Evolutionary conservation across 2,797 vertebrate species (phyloP).

Genomic region (Lacerta agilis): DNA sequence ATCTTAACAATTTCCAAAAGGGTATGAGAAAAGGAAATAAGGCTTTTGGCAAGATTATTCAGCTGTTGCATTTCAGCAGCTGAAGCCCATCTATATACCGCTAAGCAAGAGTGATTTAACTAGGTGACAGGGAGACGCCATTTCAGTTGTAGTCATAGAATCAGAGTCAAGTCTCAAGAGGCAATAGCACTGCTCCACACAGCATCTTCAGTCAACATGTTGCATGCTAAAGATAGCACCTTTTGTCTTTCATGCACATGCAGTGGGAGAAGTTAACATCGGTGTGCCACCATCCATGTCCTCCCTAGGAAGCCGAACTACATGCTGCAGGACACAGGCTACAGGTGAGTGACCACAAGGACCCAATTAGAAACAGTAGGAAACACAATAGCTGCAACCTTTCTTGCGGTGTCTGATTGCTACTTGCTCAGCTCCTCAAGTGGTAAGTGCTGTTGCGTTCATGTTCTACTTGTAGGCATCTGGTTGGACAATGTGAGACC

Average conservation of each 20-base stretch:
- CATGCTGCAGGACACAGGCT: not conserved
- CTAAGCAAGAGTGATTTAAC: conserved; percentile 7
- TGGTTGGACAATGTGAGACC: too few species aligned
- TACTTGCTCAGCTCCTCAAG: too few species aligned
- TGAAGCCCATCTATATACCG: conserved; percentile 11
- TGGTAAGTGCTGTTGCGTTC: too few species aligned
- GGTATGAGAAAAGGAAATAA: conserved; percentile 23
- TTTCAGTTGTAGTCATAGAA: not conserved
- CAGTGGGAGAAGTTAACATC: not conserved
- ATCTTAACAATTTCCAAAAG: conserved; percentile 37
- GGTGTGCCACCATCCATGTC: not conserved
- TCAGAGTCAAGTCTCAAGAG: not conserved
- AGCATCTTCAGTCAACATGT: not conserved
- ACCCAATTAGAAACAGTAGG: not conserved
- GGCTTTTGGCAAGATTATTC: conserved; percentile 26
- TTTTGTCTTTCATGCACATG: not conserved
- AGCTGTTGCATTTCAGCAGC: conserved; percentile 28
- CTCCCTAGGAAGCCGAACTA: not conserved
- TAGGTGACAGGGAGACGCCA: conserved; percentile 7
- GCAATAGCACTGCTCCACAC: not conserved
- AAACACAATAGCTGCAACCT: not conserved
- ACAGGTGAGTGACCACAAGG: not conserved
- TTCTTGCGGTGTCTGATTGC: not conserved
- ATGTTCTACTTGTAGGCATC: too few species aligned
- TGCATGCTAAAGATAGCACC: too few species aligned